These are phyloP conservation scores for Tylochromis polylepis DNA, from an alignment of 2,113 vertebrate species.

Conservation along the genomic window DNA sequence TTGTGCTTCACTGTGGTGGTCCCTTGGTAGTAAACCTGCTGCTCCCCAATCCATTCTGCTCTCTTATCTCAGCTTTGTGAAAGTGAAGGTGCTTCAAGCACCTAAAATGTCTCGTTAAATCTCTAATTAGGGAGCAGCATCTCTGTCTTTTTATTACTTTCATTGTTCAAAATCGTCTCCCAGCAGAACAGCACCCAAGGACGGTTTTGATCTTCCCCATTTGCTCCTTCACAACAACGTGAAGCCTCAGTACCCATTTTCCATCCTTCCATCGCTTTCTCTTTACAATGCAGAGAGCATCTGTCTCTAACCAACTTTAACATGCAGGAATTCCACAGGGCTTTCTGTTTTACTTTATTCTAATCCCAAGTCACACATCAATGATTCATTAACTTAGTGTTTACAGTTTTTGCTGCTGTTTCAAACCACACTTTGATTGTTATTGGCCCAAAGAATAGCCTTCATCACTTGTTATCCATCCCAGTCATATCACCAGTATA, in stretches of 20 bases:
- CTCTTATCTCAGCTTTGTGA: slow-evolving; percentile 10
- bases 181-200: background rate
- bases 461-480: background rate
- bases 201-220: background rate
- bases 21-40: slow-evolving; percentile 27
- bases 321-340: background rate
- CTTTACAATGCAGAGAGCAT: background rate
- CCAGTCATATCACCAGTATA: background rate
- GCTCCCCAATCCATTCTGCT: background rate
- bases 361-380: background rate
- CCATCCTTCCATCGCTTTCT: background rate
- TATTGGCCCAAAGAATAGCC: background rate
- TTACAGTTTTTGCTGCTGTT: background rate
- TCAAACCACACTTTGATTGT: background rate
- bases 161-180: slow-evolving; percentile 15
- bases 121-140: slow-evolving; percentile 31
- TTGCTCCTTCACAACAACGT: background rate
- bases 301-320: background rate
- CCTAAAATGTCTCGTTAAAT: slow-evolving; percentile 19
- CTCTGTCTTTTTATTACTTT: background rate
- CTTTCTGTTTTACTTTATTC: background rate
- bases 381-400: background rate
- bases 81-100: slow-evolving; percentile 28
- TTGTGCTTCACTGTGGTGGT: background rate
- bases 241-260: background rate